Evolutionary conservation across 2,888 invertebrate genomes (phyloP).

Genomic region (Philhelius pedissequus): DNA sequence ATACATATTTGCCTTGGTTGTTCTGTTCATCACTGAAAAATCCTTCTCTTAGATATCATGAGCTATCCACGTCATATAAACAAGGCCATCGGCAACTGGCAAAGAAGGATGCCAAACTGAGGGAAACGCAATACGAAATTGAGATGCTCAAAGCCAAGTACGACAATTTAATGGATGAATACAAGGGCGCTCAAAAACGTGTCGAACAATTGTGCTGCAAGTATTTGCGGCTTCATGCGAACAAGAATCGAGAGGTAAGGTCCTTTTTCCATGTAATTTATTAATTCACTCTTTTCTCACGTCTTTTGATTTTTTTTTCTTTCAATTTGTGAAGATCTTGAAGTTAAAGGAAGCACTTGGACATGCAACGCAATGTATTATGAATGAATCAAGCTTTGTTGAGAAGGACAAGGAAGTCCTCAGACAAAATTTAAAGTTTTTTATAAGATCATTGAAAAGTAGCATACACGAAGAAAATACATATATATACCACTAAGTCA

Average conservation of each 20-base stretch:
- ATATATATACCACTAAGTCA: constrained; percentile 1
- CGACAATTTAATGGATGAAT: constrained; percentile 72
- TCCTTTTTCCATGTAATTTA: not conserved
- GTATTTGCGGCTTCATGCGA: constrained; percentile 73
- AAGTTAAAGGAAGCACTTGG: constrained; percentile 72
- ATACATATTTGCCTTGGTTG: not conserved
- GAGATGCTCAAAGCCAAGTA: constrained; percentile 73
- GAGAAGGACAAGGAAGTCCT: constrained; percentile 65
- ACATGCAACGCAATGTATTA: constrained; percentile 69
- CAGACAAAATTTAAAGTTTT: constrained; percentile 72
- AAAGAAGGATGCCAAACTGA: constrained; percentile 73
- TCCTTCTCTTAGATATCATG: constrained; percentile 72
- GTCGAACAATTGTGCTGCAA: constrained; percentile 72
- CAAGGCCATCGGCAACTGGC: constrained; percentile 73
- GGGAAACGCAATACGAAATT: constrained; percentile 70
- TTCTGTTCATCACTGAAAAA: not conserved
- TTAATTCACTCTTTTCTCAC: not conserved
- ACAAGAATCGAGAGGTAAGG: constrained; percentile 73
- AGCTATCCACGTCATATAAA: constrained; percentile 73
- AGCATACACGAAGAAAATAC: constrained; percentile 34
- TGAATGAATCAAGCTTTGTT: constrained; percentile 47
- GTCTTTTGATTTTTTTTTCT: not conserved
- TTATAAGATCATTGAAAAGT: constrained; percentile 70
- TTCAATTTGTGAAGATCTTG: constrained; percentile 62
- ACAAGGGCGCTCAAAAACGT: constrained; percentile 71